phyloP scores from a whole-genome alignment of 2,113 vertebrate species.

The Platycercus adscitus region DNA sequence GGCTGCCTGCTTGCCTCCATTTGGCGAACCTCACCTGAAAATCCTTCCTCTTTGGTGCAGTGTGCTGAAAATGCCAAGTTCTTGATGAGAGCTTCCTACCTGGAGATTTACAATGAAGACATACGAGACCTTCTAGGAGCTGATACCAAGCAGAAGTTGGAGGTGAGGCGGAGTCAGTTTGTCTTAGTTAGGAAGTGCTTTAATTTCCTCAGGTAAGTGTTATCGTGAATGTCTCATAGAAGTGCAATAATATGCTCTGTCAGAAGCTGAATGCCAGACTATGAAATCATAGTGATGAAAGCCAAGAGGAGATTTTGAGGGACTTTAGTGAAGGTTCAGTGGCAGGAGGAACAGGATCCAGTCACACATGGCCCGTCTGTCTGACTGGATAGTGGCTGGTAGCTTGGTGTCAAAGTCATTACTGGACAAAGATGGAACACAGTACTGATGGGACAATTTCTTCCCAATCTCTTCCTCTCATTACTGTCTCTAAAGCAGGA shows the following conservation, averaged over 20 bases:
- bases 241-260: background rate
- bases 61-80: constrained; percentile 90
- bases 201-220: background rate
- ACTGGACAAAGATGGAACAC: background rate
- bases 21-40: background rate
- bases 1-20: background rate
- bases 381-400: accelerated
- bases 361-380: background rate
- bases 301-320: background rate
- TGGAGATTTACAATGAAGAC: constrained; percentile 93
- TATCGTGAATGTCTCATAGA: background rate
- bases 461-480: background rate
- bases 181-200: background rate
- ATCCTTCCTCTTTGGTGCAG: constrained; percentile 52
- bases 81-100: constrained; percentile 86
- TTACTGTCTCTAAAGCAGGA: background rate
- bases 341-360: background rate
- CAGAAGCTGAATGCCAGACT: background rate
- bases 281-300: background rate
- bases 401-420: background rate
- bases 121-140: constrained; percentile 84
- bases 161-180: constrained; percentile 69
- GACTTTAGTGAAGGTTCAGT: background rate
- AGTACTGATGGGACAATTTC: background rate
- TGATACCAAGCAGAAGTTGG: constrained; percentile 88